Base-by-base conservation (phyloP, 53 echinoderm and acorn worm species). In the Patiria pectinifera region DNA sequence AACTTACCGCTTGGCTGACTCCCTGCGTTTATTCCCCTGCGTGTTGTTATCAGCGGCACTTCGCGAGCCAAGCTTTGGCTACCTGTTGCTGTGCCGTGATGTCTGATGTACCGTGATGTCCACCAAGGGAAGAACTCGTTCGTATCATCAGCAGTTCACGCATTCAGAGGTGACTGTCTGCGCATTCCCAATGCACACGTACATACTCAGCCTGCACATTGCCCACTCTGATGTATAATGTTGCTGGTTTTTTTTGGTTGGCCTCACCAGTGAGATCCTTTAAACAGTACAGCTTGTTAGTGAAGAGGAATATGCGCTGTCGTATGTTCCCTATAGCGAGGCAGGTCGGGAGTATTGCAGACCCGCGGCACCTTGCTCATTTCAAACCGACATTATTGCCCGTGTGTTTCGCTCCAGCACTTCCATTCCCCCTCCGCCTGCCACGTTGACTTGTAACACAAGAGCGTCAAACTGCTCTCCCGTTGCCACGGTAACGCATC, bases 401-500 rank as follows among this genome's bases (percentile, higher is more conserved):
- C 23, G 16, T 23, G 6, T 47, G 23, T 8, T 46, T 53, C 23
- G 86, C 25, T 86, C 76, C 14, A 74, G 86, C 75, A 86, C 53
- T 74, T 45, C 14, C 48, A n/a, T 79, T 18, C 80, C 80, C n/a
- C 48, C 80, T 72, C 86, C 58, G 23, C 59, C 83, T 21, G 14
- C 0, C 74, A 53, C 76, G 74, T 25, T 75, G 86, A 86, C 74
- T 72, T 86, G 72, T 86, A 71, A 71, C 49, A 22, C 76, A 48
- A 87, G 59, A 87, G 87, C 87, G 87, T 87, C 78, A 87, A 77
- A 76, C 87, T 77, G 76, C 87, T 87, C 62, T 63, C 77, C 61
- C 48, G 87, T 87, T 87, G 87, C 87, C 87, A 1, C 25, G 87
- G 87, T 59, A 87, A 87, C 87, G 87, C 87, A 87, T 87, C 78